Conservation (phyloP, 1,140 invertebrate species). For the Penaeus indicus region DNA sequence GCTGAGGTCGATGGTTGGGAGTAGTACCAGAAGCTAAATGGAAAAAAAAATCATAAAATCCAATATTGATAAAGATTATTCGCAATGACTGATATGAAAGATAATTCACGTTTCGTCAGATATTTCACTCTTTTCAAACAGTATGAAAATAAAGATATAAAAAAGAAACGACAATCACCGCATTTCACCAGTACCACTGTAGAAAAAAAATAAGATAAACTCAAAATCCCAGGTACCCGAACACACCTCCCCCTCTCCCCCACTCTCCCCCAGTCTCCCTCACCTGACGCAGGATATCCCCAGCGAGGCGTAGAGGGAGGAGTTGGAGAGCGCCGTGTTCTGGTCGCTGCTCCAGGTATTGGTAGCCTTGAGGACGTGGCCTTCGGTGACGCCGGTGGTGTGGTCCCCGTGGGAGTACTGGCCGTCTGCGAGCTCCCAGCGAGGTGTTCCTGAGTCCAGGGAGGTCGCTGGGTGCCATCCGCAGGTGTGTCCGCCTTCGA, state of each 20-base stretch:
- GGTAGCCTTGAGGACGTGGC: slow-evolving; percentile 38
- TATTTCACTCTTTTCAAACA: too few relatives aligned
- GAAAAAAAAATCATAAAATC: too few relatives aligned
- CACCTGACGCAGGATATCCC: slow-evolving; percentile 37
- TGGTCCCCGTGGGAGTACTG: slow-evolving; percentile 3
- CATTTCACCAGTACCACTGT: too few relatives aligned
- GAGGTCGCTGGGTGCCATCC: slow-evolving; percentile 26
- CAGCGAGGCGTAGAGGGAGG: slow-evolving; percentile 9
- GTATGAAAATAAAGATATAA: too few relatives aligned
- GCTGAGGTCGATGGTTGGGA: too few relatives aligned
- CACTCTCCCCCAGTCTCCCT: background rate
- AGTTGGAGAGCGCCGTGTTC: slow-evolving; percentile 24
- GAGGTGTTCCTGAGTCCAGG: background rate
- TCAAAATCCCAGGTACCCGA: too few relatives aligned
- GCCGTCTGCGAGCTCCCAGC: slow-evolving; percentile 34
- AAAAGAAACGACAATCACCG: too few relatives aligned
- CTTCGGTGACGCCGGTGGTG: slow-evolving; percentile 15
- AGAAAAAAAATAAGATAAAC: too few relatives aligned
- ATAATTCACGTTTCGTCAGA: too few relatives aligned
- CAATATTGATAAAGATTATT: too few relatives aligned
- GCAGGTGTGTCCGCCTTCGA: slow-evolving; percentile 36
- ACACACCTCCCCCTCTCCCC: background rate
- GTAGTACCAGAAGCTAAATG: too few relatives aligned
- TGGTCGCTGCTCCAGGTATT: slow-evolving; percentile 21
- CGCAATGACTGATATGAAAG: too few relatives aligned